A percentile compares a stretch with the other conserved stretches of the same genome.
These are phyloP conservation scores for Nephrotoma guestfalica DNA, from an alignment of 2,888 invertebrate genomes.

Conservation along the genomic window DNA sequence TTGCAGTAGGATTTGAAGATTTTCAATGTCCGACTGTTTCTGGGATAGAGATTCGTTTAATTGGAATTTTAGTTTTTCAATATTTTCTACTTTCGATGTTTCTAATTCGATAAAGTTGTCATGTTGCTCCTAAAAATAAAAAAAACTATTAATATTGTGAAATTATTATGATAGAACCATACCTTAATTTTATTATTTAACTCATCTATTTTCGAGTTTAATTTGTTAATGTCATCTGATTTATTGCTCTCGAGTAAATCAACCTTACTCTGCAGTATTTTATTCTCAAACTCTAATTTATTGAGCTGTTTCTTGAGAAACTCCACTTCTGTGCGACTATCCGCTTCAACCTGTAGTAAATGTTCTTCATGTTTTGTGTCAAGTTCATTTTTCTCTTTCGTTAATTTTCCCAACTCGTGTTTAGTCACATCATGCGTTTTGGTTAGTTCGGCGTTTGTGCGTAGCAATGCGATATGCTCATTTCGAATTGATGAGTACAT, in stretches of 20 bases:
- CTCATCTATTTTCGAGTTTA: neutral
- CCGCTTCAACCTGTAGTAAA: neutral
- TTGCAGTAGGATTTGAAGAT: neutral
- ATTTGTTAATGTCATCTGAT: neutral
- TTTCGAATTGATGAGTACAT: conserved; percentile 86
- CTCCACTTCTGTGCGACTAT: neutral
- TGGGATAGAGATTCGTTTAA: neutral
- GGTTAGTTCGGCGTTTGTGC: conserved; percentile 38
- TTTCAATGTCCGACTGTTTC: neutral
- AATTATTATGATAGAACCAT: neutral
- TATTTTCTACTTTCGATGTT: neutral
- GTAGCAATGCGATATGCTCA: conserved; percentile 82
- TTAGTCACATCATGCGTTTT: neutral
- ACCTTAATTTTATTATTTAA: neutral
- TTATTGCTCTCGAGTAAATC: neutral
- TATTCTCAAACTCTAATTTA: neutral
- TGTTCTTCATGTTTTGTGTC: neutral
- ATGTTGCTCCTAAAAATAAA: neutral
- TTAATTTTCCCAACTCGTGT: neutral
- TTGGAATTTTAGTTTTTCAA: neutral
- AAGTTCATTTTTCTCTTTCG: neutral
- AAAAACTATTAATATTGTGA: neutral
- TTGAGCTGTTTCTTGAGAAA: neutral
- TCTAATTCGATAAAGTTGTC: neutral
- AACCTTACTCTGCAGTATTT: neutral